phyloP scores from a whole-genome alignment of 2,797 vertebrate genomes.

The Acipenser ruthenus region DNA sequence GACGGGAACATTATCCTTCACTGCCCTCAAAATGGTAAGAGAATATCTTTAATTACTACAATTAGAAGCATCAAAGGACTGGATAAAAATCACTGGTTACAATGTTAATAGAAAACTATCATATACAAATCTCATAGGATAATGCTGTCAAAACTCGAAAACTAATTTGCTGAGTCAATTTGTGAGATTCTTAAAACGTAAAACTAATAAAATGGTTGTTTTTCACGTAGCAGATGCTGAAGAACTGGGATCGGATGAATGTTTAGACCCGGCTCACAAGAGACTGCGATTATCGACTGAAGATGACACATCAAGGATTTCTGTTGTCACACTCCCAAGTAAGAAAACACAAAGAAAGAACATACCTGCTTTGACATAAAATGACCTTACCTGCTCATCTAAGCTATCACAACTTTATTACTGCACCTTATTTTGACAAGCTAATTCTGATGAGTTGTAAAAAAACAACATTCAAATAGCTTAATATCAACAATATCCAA shows the following conservation, averaged over 20 bases:
- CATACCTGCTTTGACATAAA: background rate
- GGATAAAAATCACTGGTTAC: background rate
- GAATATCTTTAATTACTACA: background rate
- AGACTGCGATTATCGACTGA: constrained; percentile 76
- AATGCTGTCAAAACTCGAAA: too few relatives aligned
- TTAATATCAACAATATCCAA: too few relatives aligned
- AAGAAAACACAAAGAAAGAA: constrained; percentile 36
- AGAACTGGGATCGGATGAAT: constrained; percentile 69
- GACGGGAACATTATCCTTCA: constrained; percentile 92
- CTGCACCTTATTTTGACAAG: too few relatives aligned
- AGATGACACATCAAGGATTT: constrained; percentile 73
- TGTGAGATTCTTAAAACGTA: too few relatives aligned
- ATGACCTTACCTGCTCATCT: background rate
- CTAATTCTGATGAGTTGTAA: too few relatives aligned
- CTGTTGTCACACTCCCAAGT: constrained; percentile 86
- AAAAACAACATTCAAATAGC: too few relatives aligned
- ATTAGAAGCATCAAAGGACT: background rate
- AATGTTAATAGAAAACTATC: background rate
- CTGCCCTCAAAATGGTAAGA: constrained; percentile 76
- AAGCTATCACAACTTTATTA: background rate
- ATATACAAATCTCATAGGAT: too few relatives aligned
- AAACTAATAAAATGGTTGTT: background rate
- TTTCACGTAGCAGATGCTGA: constrained; percentile 45
- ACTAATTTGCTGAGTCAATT: too few relatives aligned
- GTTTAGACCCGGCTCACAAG: constrained; percentile 75